Evolutionary conservation across 2,888 invertebrate genomes (phyloP).

Genomic region (Venusia cambrica): DNA sequence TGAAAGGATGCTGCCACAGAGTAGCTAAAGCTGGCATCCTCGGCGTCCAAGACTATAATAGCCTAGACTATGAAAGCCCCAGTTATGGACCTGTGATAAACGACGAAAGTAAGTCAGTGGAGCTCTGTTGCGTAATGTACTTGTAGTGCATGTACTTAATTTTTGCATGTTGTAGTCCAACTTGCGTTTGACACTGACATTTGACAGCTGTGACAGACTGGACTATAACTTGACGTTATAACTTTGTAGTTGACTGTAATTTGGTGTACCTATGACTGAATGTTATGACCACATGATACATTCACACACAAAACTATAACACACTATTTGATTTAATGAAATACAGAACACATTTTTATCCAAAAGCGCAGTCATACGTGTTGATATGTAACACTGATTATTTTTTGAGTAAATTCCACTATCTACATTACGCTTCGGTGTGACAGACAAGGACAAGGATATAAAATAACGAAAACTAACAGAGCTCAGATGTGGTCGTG

Average conservation of each 20-base stretch:
- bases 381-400: too few species aligned
- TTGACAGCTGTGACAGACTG: neutral
- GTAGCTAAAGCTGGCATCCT: constrained; percentile 84
- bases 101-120: constrained; percentile 86
- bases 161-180: constrained; percentile 8
- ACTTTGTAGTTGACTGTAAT: neutral
- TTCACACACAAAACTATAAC: neutral
- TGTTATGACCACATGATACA: constrained; percentile 1
- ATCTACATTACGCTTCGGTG: constrained; percentile 49
- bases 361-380: neutral
- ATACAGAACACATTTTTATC: constrained; percentile 4
- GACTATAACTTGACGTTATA: neutral
- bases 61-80: constrained; percentile 83
- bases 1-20: constrained; percentile 94
- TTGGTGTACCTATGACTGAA: neutral
- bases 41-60: constrained; percentile 84
- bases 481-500: constrained; percentile 76
- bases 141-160: too few species aligned
- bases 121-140: constrained; percentile 43
- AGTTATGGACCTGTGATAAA: constrained; percentile 88
- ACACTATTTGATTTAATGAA: neutral
- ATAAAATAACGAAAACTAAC: constrained; percentile 53
- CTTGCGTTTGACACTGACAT: too few species aligned
- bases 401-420: neutral
- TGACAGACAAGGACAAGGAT: constrained; percentile 35